phyloP scores from a whole-genome alignment of 1,140 invertebrate genomes.

The Hyposmocoma kahamanoa region DNA sequence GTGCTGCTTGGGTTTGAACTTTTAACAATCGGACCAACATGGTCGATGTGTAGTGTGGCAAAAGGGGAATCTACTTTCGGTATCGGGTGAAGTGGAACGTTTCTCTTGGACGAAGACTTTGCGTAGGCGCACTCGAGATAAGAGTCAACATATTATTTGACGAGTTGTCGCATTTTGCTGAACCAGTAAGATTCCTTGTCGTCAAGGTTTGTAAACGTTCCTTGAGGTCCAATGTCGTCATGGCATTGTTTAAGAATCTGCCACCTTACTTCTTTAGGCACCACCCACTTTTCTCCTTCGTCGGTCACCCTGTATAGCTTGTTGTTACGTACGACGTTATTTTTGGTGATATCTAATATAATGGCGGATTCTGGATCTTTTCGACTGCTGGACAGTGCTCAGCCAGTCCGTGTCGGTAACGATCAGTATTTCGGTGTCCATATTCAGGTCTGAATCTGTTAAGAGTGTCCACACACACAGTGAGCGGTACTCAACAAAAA shows the following conservation, averaged over 20 bases:
- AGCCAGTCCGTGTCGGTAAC: constrained; percentile 14
- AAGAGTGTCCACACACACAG: constrained; percentile 38
- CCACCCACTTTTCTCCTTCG: constrained; percentile 3
- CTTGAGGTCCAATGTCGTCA: constrained; percentile 1
- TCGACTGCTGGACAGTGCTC: constrained; percentile 20
- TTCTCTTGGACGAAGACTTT: not conserved
- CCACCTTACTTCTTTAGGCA: constrained; percentile 5
- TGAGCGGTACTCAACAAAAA: constrained; percentile 27
- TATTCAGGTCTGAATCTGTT: constrained; percentile 16
- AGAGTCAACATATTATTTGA: not conserved
- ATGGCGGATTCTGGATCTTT: constrained; percentile 11
- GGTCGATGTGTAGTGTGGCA: not conserved
- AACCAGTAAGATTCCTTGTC: constrained; percentile 2
- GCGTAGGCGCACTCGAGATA: constrained; percentile 9
- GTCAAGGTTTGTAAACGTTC: not conserved
- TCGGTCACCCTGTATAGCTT: constrained; percentile 3
- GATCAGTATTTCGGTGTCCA: not conserved
- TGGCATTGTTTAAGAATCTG: constrained; percentile 8
- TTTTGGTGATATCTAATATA: constrained; percentile 1
- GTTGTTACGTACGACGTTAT: not conserved
- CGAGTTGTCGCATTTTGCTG: constrained; percentile 4
- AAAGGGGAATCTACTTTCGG: constrained; percentile 3
- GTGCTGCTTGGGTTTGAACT: no score
- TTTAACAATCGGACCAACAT: constrained; percentile 4
- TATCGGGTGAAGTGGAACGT: constrained; percentile 1